Percentiles rank a stretch among this genome's conserved stretches.
Conservation (phyloP, 2,888 invertebrate species). For the Folsomia candida region DNA sequence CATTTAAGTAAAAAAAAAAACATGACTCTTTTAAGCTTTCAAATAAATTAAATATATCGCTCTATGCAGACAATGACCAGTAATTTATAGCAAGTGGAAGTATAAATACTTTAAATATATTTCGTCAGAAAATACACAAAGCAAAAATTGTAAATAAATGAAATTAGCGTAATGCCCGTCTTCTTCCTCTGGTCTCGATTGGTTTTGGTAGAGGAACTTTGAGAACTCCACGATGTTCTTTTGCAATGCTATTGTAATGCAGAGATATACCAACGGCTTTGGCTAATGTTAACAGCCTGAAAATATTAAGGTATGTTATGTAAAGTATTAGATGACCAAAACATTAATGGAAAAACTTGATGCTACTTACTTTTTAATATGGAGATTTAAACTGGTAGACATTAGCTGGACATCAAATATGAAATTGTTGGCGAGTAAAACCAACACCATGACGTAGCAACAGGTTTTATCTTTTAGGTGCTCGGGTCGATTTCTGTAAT, state of each 20-base stretch:
- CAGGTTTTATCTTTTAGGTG: constrained; percentile 40
- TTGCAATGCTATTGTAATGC: constrained; percentile 24
- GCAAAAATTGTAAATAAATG: too few relatives aligned
- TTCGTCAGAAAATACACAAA: too few relatives aligned
- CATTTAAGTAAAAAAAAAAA: too few relatives aligned
- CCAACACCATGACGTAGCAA: constrained; percentile 45
- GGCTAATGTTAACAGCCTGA: constrained; percentile 36
- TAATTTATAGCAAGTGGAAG: too few relatives aligned
- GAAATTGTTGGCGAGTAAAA: constrained; percentile 40
- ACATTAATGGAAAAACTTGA: not conserved
- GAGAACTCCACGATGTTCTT: constrained; percentile 35
- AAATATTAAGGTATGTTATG: not conserved
- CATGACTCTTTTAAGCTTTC: too few relatives aligned
- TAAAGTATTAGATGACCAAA: not conserved
- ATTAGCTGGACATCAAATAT: constrained; percentile 43
- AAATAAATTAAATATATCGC: too few relatives aligned
- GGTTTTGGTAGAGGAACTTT: constrained; percentile 43
- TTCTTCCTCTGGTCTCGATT: constrained; percentile 38
- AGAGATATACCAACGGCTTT: constrained; percentile 46
- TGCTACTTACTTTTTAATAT: constrained; percentile 43
- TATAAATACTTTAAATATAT: too few relatives aligned
- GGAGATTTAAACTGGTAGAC: constrained; percentile 44
- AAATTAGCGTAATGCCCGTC: constrained; percentile 24
- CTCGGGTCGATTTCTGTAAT: constrained; percentile 35
- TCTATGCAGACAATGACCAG: too few relatives aligned